Conservation (phyloP, 2,113 vertebrate species). For the Vidua macroura region DNA sequence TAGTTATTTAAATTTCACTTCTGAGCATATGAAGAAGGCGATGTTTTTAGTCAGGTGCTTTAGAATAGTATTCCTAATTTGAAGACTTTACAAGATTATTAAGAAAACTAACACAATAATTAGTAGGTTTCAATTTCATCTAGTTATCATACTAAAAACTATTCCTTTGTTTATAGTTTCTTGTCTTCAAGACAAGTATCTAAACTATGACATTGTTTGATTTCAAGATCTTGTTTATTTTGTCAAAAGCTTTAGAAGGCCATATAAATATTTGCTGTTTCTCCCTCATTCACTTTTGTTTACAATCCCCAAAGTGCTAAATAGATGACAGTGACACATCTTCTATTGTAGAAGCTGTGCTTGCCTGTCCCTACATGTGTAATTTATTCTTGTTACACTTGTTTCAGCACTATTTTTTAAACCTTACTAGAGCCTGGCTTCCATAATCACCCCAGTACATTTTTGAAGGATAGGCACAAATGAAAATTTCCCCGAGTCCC, state of each 20-base stretch:
- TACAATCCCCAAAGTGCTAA: conserved; percentile 33
- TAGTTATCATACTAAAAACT: not conserved
- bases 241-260: conserved; percentile 36
- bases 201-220: conserved; percentile 16
- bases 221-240: conserved; percentile 12
- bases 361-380: conserved; percentile 17
- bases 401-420: not conserved
- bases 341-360: not conserved
- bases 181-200: not conserved
- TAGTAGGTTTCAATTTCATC: not conserved
- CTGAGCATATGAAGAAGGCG: not conserved
- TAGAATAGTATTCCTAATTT: not conserved
- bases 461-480: conserved; percentile 3
- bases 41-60: not conserved
- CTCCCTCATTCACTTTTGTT: conserved; percentile 39
- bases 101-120: not conserved
- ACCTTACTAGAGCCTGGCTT: not conserved
- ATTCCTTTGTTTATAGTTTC: not conserved
- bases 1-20: not conserved
- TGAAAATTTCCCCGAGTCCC: not conserved
- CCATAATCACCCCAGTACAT: not conserved
- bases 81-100: not conserved
- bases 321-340: conserved; percentile 41
- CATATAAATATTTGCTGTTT: conserved; percentile 50
- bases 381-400: conserved; percentile 34